Evolutionary conservation across 2,113 vertebrate species (phyloP).

Genomic region (Perognathus longimembris): DNA sequence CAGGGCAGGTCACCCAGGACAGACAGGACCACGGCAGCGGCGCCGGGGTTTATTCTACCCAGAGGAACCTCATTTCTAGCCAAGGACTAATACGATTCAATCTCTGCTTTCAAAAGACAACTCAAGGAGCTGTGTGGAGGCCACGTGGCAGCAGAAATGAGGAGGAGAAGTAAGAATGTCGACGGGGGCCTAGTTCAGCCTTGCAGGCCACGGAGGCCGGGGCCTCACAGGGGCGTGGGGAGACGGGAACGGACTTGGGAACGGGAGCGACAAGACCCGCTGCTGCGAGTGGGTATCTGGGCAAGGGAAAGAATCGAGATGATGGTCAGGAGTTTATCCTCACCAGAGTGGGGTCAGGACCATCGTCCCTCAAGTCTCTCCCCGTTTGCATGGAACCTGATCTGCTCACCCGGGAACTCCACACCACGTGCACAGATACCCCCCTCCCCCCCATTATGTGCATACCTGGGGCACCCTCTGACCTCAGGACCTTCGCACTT

Average conservation of each 20-base stretch:
- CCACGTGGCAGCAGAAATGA: no score
- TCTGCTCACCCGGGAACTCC: not conserved
- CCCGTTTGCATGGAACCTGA: not conserved
- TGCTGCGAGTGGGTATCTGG: not conserved
- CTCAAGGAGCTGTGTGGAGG: not conserved
- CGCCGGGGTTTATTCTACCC: not conserved
- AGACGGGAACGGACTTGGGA: not conserved
- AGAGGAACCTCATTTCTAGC: not conserved
- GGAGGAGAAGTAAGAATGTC: not conserved
- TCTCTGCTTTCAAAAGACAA: not conserved
- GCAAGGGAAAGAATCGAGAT: not conserved
- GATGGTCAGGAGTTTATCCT: not conserved
- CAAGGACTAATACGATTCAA: not conserved
- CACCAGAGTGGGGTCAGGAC: not conserved
- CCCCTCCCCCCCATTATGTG: no score
- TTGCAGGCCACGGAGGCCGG: not conserved
- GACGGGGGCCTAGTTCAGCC: not conserved
- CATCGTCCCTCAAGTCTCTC: not conserved
- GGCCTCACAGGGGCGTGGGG: rapidly evolving
- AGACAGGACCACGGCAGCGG: not conserved
- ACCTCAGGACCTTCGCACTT: not conserved
- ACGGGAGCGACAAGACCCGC: not conserved
- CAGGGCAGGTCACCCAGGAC: not conserved
- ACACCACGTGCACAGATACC: not conserved
- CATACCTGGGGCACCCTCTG: not conserved